These are phyloP conservation scores for Nesometra sesokonis DNA, from an alignment of 35 echinoderm and acorn worm species.

Conservation along the genomic window DNA sequence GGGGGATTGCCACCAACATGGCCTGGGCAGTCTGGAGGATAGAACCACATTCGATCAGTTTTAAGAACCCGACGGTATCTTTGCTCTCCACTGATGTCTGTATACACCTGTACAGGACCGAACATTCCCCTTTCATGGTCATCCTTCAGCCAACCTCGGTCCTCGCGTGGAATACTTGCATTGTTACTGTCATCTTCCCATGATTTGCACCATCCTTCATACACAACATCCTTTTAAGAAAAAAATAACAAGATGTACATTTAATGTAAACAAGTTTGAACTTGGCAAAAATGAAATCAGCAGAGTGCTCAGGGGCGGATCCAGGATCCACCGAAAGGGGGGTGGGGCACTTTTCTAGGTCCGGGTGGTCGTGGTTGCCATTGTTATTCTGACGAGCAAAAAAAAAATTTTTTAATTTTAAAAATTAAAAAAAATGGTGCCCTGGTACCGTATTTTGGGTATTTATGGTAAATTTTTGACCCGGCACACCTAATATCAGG, in stretches of 20 bases:
- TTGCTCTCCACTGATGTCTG: neutral
- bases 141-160: constrained; percentile 12
- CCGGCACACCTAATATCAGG: too few species aligned
- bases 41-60: constrained; percentile 18
- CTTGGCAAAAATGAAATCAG: too few species aligned
- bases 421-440: too few species aligned
- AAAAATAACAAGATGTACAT: neutral
- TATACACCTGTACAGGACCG: constrained; percentile 3
- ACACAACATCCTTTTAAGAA: neutral
- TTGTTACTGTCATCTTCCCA: constrained; percentile 6
- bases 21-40: constrained; percentile 12
- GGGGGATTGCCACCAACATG: neutral
- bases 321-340: too few species aligned
- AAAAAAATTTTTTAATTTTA: too few species aligned
- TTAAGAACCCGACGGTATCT: neutral
- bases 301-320: too few species aligned
- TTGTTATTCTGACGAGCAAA: too few species aligned
- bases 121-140: constrained; percentile 22
- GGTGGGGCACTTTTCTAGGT: too few species aligned
- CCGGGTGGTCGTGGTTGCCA: too few species aligned
- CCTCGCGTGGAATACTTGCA: constrained; percentile 2
- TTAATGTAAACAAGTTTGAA: too few species aligned
- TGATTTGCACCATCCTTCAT: constrained; percentile 23
- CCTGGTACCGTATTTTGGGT: too few species aligned
- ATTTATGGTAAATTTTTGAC: too few species aligned